Evolutionary conservation across 2,888 invertebrate species (phyloP), one percentile per base, ranked within the genome.

Genomic region (Idaea biselata): DNA sequence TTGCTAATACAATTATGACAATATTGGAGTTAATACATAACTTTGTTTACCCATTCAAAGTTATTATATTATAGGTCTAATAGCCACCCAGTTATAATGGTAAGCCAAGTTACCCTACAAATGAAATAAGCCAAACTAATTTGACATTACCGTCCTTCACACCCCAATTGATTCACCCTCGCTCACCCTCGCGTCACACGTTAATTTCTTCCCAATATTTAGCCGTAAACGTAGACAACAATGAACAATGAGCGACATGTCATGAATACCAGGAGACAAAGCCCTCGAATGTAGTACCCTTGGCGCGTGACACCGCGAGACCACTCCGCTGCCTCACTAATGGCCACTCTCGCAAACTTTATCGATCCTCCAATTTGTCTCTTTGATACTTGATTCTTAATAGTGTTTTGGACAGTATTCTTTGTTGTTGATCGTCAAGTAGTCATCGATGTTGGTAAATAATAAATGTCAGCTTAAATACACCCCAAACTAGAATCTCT

Each of bases 241-340:
- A 72, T 64, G 59, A 66, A 64, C 69, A 75, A 80, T 79, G 59
- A 75, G 76, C 78, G 81, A 72, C 78, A 74, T 76, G 75, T 76
- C 75, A 77, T 73, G 76, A 69, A 61, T 67, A 67, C 67, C 61
- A 58, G 63, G 70, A 62, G 64, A 70, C 72, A 63, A 74, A 70
- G 72, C 11, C 44, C 60, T 61, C 61, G 59, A 62, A 17, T 18
- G 53, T 58, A 63, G 62, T 11, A 16, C 66, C 55, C 66, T 63
- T 53, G 58, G 60, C 58, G 57, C 59, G 62, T 62, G 62, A 62
- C 58, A 44, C 60, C 60, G 58, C 58, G 61, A 61, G 64, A 1
- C 59, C 59, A 25, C 60, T 60, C 66, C 18, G 17, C 61, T 14
- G 17, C 56, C 18, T 56, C 60, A 62, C 64, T 66, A 66, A 64